A percentile compares a stretch with the other conserved stretches of the same genome.
Evolutionary conservation across 2,113 vertebrate genomes (phyloP).

Genomic region (Callithrix jacchus): DNA sequence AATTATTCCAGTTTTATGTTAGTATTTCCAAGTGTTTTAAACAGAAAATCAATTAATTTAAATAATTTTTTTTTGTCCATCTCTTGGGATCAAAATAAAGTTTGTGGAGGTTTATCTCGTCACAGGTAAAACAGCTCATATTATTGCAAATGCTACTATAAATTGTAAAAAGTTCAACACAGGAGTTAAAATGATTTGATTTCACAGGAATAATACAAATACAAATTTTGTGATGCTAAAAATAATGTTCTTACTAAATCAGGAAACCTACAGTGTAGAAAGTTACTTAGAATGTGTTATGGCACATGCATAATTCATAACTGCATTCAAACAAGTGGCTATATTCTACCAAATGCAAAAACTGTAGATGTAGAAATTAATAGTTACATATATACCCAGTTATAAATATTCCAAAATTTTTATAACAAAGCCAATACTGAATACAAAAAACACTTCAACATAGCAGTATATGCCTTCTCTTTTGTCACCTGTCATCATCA

Average conservation of each 20-base stretch:
- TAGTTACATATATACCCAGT: neutral
- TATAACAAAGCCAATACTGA: neutral
- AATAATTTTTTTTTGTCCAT: neutral
- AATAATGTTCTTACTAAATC: slow-evolving; percentile 25
- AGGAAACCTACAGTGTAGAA: slow-evolving; percentile 1
- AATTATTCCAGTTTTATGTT: neutral
- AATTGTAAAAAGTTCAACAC: neutral
- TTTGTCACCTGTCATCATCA: neutral
- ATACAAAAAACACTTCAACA: neutral
- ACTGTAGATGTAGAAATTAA: neutral
- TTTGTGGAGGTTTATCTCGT: neutral
- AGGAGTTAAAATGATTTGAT: neutral
- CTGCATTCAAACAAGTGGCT: slow-evolving; percentile 13
- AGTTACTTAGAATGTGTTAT: slow-evolving; percentile 4
- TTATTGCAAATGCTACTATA: neutral
- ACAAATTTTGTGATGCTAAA: slow-evolving; percentile 8
- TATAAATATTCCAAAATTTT: neutral
- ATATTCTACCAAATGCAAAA: neutral
- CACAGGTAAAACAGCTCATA: neutral
- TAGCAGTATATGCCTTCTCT: neutral
- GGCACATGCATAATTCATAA: neutral
- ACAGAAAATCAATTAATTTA: neutral
- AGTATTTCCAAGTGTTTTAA: slow-evolving; percentile 1
- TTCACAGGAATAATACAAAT: neutral
- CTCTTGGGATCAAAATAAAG: slow-evolving; percentile 24